Base-by-base conservation (phyloP, 2,113 vertebrate genomes). In the Pollimyrus isidori region DNA sequence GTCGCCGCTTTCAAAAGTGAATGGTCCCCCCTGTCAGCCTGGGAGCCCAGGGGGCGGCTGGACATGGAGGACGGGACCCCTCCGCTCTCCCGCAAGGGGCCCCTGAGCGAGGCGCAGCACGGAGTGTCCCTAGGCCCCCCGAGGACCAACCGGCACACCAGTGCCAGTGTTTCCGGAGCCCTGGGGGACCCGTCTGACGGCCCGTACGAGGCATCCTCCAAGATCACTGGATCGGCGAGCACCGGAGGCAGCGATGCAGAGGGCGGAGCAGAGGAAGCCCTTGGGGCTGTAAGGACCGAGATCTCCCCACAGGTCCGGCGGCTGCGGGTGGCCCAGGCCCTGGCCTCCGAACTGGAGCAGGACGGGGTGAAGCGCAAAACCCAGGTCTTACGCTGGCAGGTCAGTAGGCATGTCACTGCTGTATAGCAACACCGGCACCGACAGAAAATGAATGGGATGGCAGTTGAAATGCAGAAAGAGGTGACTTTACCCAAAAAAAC, bases 361-460 rank as follows among this genome's bases (percentile, higher is more conserved):
- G 95, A 92, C 56, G 95, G 96, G 90, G 94, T 95, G 76, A 95
- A 96, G 5, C 89, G 97, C 58, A 94, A 94, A 85, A 92, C 94
- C 90, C 97, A 96, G 90, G 96, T 99, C 39, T 95, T 95, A 90
- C 90, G 93, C 89, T 99, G 98, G 98, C 97, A 99, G 98, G 98
- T 99, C 97, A 3, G 87, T 80, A 26, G 21, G 35, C 48, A 15
- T 10, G 19, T 50, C 17, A 48, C 3, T 11, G 5, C 53, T 50
- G 11, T 87, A 10, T 21, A 48, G 17, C 23, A 89, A 49, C n/a
- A 49, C 9, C 62, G 3, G 62, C n/a, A 3, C 10, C 62, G 30
- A 19, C 62, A 3, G 62, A 69, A 69, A 30, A 69, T 69, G 9
- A 69, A 69, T 4, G 3, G 58, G 58, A 10, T n/a, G 9, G 62